Evolutionary conservation across 2,113 vertebrate species (phyloP), one percentile per base, ranked within the genome.

Genomic region (Charadrius vociferus): DNA sequence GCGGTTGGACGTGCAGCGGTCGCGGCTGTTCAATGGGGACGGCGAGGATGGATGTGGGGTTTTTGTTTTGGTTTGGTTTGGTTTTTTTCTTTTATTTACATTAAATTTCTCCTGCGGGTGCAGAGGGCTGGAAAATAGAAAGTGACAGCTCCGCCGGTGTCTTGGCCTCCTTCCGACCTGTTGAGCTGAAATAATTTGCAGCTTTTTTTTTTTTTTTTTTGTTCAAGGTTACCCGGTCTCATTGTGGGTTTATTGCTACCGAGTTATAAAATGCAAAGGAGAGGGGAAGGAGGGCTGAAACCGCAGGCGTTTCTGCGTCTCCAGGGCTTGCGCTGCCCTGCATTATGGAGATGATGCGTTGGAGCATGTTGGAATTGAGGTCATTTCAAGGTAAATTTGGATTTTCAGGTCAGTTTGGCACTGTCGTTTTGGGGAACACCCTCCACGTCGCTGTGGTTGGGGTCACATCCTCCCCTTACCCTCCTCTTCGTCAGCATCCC

Each of bases 51-150:
- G 62, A 12, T 3, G 43, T 50, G 56, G 32, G 3, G 19, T 13
- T 15, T 27, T 12, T 52, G 4, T 3, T 23, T 1, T n/a, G n/a
- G n/a, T n/a, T n/a, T n/a, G n/a, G 4, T 3, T 23, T 1, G 3
- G 19, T 13, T 15, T 27, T 12, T 52, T 5, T 3, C 19, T 1
- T n/a, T 80, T 72, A 34, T 84, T 61, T 62, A 47, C 49, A 21
- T 93, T 65, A 3, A 56, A 43, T 41, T 80, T 73, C 45, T 92
- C 75, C 74, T 1, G 1, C 53, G 9, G 32, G 71, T 81, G 87
- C 84, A 88, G 37, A 52, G 79, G 41, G 67, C 79, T 94, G 93
- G 90, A 96, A 94, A 95, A 96, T 72, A 29, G 78, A 36, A 96
- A 7, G 10, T 1, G 78, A 94, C 93, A 83, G 87, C 83, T 93